Base-by-base conservation (phyloP, 2,888 invertebrate genomes). In the Pocota personata region DNA sequence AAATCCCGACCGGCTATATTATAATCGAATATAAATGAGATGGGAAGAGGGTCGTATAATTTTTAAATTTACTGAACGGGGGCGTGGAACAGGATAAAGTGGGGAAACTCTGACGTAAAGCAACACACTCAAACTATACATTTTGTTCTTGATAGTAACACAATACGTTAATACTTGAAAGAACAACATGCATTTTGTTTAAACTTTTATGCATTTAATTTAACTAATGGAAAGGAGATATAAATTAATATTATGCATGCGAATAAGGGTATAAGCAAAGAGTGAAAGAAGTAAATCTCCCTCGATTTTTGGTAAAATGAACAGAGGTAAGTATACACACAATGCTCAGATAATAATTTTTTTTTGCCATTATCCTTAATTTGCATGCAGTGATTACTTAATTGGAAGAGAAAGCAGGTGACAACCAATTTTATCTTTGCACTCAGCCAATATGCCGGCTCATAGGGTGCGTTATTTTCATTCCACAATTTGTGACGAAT, bases 171-270 rank as follows among this genome's bases (percentile, higher is more conserved):
- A 24, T 6, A 2, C 57, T 24, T n/a, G 6, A 40, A 58, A 58
- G 35, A 58, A 21, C 35, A 8, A 37, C 19, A 19, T 46, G 16
- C 8, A 8, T n/a, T n/a, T n/a, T n/a, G 8, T 16, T 24, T 4
- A 7, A 10, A 46, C 19, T 46, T 46, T 19, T 46, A 7, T 40
- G 58, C 58, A 24, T 58, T 58, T 37, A n/a, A 58, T 58, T 64
- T 40, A 30, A 3, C 16, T 40, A 4, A 50, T 14, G 21, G 8
- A 48, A 48, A 5, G 21, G 21, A 19, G 3, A 12, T 24, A 6
- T 27, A 24, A 67, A 67, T 52, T 37, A 40, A 55, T 69, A 7
- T 16, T 27, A 43, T 30, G 7, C 27, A n/a, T 21, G 10, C 12
- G 30, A 69, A 46, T 16, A 40, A 10, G 43, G 8, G 5, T 30